phyloP scores from a whole-genome alignment of 2,797 vertebrate species.

The Alcedo atthis region DNA sequence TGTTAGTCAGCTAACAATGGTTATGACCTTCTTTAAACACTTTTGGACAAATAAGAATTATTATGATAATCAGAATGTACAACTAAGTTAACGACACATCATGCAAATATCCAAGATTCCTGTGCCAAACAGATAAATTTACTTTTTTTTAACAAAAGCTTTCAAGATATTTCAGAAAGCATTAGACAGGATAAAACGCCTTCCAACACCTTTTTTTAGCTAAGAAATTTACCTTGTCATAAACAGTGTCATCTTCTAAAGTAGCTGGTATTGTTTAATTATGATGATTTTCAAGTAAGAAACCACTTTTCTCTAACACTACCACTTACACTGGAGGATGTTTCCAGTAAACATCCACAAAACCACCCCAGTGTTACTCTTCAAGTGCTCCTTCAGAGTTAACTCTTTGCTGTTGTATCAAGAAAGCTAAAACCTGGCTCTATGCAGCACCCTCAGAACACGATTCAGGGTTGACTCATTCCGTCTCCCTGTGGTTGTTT shows the following conservation, averaged over 20 bases:
- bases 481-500: neutral
- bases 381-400: neutral
- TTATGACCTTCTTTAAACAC: neutral
- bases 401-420: neutral
- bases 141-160: neutral
- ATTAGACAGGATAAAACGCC: neutral
- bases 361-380: neutral
- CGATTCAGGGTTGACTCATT: accelerated
- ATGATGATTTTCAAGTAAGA: neutral
- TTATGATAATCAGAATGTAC: neutral
- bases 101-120: neutral
- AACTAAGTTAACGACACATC: neutral
- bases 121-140: neutral
- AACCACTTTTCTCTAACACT: neutral
- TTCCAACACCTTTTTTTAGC: neutral
- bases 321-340: neutral
- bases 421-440: neutral
- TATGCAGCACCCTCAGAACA: neutral
- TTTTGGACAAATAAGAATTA: neutral
- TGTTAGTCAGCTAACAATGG: neutral
- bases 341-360: neutral
- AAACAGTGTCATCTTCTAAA: neutral
- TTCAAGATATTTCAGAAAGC: neutral
- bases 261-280: neutral
- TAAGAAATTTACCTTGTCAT: neutral